phyloP scores from a whole-genome alignment of 2,797 vertebrate species.

The Alosa sapidissima region DNA sequence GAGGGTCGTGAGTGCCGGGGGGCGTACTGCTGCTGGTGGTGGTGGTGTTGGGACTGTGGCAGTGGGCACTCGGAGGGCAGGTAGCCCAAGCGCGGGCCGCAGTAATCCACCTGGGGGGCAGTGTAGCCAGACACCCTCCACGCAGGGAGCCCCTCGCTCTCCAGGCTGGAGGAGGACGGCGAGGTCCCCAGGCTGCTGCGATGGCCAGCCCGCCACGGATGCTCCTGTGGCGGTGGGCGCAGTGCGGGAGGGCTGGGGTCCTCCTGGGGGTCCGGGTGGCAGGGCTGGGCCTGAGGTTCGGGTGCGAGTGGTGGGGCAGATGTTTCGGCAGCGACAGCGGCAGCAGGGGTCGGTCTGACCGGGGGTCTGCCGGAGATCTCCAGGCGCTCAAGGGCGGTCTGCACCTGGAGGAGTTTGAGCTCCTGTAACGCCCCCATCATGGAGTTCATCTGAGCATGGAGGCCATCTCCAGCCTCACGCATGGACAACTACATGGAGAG shows the following conservation, averaged over 20 bases:
- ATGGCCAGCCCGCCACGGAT: conserved; percentile 44
- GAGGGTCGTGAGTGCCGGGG: conserved; percentile 37
- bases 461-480: conserved; percentile 95
- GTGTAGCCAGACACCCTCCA: conserved; percentile 70
- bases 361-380: conserved; percentile 79
- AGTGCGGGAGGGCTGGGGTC: conserved; percentile 40
- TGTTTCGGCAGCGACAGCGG: not conserved
- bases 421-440: conserved; percentile 98
- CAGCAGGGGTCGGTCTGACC: not conserved
- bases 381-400: conserved; percentile 87
- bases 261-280: conserved; percentile 40
- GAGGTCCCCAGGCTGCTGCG: conserved; percentile 65
- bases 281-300: not conserved
- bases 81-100: conserved; percentile 66
- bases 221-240: conserved; percentile 33
- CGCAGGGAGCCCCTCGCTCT: conserved; percentile 59
- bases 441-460: conserved; percentile 95
- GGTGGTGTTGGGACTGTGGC: conserved; percentile 38
- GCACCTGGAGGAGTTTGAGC: conserved; percentile 95
- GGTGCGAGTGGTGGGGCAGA: not conserved
- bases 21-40: conserved; percentile 40
- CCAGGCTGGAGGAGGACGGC: conserved; percentile 68
- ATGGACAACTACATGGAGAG: conserved; percentile 81
- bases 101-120: conserved; percentile 72
- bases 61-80: conserved; percentile 55